Evolutionary conservation across 2,888 invertebrate genomes (phyloP).

Genomic region (Morpho achilles): DNA sequence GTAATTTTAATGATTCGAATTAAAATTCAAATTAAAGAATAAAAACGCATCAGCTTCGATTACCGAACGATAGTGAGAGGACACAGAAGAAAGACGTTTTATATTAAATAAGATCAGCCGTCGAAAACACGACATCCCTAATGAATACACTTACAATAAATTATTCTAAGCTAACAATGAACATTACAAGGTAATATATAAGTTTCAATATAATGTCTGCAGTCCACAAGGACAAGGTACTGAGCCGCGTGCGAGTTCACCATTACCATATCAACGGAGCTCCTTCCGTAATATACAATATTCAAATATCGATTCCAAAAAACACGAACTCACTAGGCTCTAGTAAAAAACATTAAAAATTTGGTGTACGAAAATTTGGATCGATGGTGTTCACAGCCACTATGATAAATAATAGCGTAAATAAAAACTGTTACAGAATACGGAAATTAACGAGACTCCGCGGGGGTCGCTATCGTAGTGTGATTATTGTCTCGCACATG

Average conservation of each 20-base stretch:
- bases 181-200: slow-evolving; percentile 60
- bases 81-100: slow-evolving; percentile 45
- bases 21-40: slow-evolving; percentile 27
- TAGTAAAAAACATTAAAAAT: slow-evolving; percentile 49
- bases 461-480: slow-evolving; percentile 23
- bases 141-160: slow-evolving; percentile 68
- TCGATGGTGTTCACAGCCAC: slow-evolving; percentile 73
- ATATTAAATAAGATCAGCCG: slow-evolving; percentile 42
- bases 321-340: slow-evolving; percentile 48
- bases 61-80: slow-evolving; percentile 59
- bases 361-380: slow-evolving; percentile 55
- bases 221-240: slow-evolving; percentile 63
- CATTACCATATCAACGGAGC: slow-evolving; percentile 45
- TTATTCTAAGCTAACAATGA: slow-evolving; percentile 73
- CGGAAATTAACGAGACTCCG: slow-evolving; percentile 25
- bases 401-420: slow-evolving; percentile 36
- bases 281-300: slow-evolving; percentile 43
- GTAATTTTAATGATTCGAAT: slow-evolving; percentile 23
- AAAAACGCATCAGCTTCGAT: slow-evolving; percentile 46
- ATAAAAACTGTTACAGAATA: slow-evolving; percentile 10
- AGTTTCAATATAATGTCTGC: slow-evolving; percentile 49
- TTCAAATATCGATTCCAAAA: slow-evolving; percentile 47
- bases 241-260: slow-evolving; percentile 66
- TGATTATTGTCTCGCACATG: slow-evolving; percentile 75
- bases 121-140: slow-evolving; percentile 65